Base-by-base conservation (phyloP, 2,888 invertebrate species). In the Machimus atricapillus region DNA sequence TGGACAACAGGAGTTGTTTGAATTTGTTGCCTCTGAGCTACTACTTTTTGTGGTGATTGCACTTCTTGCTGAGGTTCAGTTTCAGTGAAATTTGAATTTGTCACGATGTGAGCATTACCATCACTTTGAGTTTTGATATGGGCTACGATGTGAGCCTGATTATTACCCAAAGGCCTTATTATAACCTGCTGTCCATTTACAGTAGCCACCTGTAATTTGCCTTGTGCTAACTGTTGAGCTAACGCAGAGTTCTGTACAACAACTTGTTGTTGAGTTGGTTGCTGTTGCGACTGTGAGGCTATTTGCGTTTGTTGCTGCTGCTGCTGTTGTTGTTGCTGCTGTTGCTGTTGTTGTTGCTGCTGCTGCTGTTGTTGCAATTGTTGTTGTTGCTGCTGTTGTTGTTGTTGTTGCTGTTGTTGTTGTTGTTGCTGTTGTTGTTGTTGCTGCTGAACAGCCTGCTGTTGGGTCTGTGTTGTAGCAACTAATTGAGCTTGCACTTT, bases 151-250 rank as follows among this genome's bases (percentile, higher is more conserved):
- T 96, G 96, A 9, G 96, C 96, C 90, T 96, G 96, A 91, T 96
- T 96, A 91, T 96, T 96, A 83, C 96, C 96, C 12, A 96, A 95
- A 0, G 96, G 95, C 77, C 96, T 94, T 88, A 97, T 96, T 74
- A 97, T 93, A 40, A 97, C 96, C 92, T 97, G 97, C 90, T 97
- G 97, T 0, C 97, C 97, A 91, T 96, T 96, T 37, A 97, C 95
- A 0, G 96, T 96, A 0, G 97, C 96, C 87, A 97, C 94, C 91
- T 97, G 97, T 9, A 97, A 95, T 91, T 97, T 97, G 8, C 97
- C 97, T 19, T 96, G 94, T 1, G 96, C 96, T 88, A 97, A 93
- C 91, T 97, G 97, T 91, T 97, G 97, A 19, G 96, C 96, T 66
- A 97, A 93, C 23, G 94, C 95, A 3, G 95, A 95, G 91, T 96